A percentile compares a stretch with the other conserved stretches of the same genome.
phyloP scores from a whole-genome alignment of 2,797 vertebrate species.

The Pipistrellus kuhlii region DNA sequence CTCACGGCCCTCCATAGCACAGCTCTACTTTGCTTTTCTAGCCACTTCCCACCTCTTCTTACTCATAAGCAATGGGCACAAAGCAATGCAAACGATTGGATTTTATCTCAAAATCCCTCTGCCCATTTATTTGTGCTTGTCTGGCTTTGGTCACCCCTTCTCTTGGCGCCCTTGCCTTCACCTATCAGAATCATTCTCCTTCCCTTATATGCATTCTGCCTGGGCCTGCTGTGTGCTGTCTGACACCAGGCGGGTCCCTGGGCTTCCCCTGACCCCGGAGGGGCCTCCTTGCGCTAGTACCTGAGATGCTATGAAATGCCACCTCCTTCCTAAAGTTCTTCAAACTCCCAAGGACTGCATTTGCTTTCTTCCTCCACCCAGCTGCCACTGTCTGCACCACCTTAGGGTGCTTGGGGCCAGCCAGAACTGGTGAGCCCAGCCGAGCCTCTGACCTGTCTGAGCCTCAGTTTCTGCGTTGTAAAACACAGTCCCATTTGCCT shows the following conservation, averaged over 20 bases:
- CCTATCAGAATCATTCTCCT: not conserved
- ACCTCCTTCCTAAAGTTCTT: not conserved
- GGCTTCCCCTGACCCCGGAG: not conserved
- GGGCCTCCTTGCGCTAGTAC: not conserved
- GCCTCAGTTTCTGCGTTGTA: not conserved
- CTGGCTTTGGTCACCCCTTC: not conserved
- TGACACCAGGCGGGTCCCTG: not conserved
- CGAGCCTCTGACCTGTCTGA: not conserved
- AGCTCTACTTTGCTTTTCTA: too few relatives aligned
- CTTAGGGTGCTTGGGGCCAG: not conserved
- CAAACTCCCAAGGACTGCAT: not conserved
- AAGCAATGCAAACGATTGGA: not conserved
- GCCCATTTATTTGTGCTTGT: not conserved
- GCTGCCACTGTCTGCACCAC: not conserved
- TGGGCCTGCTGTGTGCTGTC: not conserved
- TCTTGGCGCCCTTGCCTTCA: not conserved
- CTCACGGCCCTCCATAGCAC: not conserved
- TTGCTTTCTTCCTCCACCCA: not conserved
- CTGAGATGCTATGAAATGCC: not conserved
- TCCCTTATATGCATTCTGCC: not conserved
- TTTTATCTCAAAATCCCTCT: not conserved
- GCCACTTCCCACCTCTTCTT: not conserved
- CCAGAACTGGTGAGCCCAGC: not conserved
- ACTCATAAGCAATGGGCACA: not conserved
- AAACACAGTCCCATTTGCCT: not conserved